phyloP scores from a whole-genome alignment of 2,113 vertebrate genomes.

The Tetraodon nigroviridis region DNA sequence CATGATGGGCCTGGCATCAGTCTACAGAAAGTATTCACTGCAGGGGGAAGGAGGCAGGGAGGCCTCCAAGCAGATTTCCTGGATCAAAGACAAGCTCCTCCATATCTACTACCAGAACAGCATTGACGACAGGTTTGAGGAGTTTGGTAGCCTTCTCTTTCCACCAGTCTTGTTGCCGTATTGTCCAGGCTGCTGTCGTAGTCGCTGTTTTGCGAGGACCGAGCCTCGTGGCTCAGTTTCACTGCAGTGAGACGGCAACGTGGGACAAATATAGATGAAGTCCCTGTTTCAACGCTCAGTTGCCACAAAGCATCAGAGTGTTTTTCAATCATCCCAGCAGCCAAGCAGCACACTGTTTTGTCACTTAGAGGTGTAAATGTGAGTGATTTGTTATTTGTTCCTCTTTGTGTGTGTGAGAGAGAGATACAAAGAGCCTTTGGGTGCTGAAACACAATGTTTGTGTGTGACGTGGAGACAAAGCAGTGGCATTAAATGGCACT shows the following conservation, averaged over 20 bases:
- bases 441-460: slow-evolving; percentile 2
- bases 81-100: slow-evolving; percentile 98
- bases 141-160: neutral
- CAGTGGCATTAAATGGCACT: neutral
- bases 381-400: slow-evolving; percentile 4
- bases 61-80: slow-evolving; percentile 95
- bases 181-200: too few species aligned
- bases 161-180: neutral
- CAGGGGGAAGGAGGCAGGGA: slow-evolving; percentile 95
- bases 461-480: neutral
- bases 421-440: slow-evolving; percentile 2
- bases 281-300: neutral
- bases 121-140: slow-evolving; percentile 91
- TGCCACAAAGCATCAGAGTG: neutral
- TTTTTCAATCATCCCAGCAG: slow-evolving; percentile 12
- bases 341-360: neutral
- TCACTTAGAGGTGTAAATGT: neutral
- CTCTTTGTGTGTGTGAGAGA: slow-evolving; percentile 9
- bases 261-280: neutral
- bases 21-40: slow-evolving; percentile 96
- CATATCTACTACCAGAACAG: slow-evolving; percentile 99
- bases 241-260: neutral
- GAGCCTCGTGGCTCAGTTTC: too few species aligned
- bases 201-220: neutral
- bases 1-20: slow-evolving; percentile 98